A percentile compares a stretch with the other conserved stretches of the same genome.
Evolutionary conservation across 2,888 invertebrate genomes (phyloP).

Genomic region (Latheticus oryzae): DNA sequence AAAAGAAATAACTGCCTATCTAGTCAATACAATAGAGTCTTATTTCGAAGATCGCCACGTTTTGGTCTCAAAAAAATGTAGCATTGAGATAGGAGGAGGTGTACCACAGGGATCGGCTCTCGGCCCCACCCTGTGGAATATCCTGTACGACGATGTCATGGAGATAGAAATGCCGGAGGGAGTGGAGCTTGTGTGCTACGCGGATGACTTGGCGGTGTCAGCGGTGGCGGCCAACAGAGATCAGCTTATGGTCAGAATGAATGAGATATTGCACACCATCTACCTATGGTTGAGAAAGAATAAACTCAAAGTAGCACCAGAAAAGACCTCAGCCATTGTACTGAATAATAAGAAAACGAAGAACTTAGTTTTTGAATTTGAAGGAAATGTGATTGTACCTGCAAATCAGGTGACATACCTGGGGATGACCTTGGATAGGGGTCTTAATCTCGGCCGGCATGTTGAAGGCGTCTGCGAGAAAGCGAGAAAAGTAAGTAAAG

Average conservation of each 20-base stretch:
- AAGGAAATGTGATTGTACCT: not conserved
- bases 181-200: slow-evolving; percentile 17
- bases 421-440: slow-evolving; percentile 4
- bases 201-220: slow-evolving; percentile 41
- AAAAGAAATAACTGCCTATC: slow-evolving; percentile 16
- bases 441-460: not conserved
- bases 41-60: slow-evolving; percentile 32
- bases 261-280: too few relatives aligned
- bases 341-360: too few relatives aligned
- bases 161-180: slow-evolving; percentile 5
- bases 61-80: not conserved
- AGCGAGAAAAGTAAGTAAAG: not conserved
- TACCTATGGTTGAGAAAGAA: too few relatives aligned
- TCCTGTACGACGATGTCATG: slow-evolving; percentile 24
- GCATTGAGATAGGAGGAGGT: slow-evolving; percentile 4
- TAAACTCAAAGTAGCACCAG: too few relatives aligned
- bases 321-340: slow-evolving; percentile 6
- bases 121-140: slow-evolving; percentile 28
- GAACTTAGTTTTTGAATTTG: not conserved
- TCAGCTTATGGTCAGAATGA: too few relatives aligned
- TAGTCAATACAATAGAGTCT: slow-evolving; percentile 27
- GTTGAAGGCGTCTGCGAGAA: not conserved
- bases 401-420: slow-evolving; percentile 15
- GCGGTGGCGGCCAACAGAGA: too few relatives aligned
- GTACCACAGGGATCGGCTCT: slow-evolving; percentile 36